A percentile compares a stretch with the other conserved stretches of the same genome.
phyloP scores from a whole-genome alignment of 2,888 invertebrate genomes.

The Nysson spinosus region DNA sequence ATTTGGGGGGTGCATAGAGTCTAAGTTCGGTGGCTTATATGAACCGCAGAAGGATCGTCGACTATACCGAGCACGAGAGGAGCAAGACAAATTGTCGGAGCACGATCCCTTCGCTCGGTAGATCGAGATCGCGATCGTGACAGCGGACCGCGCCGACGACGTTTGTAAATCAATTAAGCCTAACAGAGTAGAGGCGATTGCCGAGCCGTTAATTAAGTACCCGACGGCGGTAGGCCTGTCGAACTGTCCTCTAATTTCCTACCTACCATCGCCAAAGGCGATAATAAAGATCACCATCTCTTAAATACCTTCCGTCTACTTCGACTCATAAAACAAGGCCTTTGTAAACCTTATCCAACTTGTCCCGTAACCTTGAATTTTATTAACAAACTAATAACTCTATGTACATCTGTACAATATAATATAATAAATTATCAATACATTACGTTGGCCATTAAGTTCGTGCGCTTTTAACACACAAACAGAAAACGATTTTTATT shows the following conservation, averaged over 20 bases:
- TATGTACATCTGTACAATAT: no score
- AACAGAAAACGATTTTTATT: no score
- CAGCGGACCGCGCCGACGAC: constrained; percentile 40
- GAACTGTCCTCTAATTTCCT: constrained; percentile 61
- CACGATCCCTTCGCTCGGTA: constrained; percentile 52
- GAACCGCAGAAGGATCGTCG: constrained; percentile 20
- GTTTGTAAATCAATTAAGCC: constrained; percentile 67
- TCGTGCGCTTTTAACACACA: no score
- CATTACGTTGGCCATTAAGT: no score
- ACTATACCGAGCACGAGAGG: constrained; percentile 40
- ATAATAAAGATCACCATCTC: constrained; percentile 48
- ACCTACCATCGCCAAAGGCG: constrained; percentile 44
- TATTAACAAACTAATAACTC: no score
- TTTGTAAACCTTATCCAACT: no score
- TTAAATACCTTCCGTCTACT: constrained; percentile 30
- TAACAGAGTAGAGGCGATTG: constrained; percentile 39
- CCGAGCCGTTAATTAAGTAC: constrained; percentile 59
- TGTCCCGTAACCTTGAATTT: no score
- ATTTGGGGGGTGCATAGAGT: neutral
- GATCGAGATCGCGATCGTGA: constrained; percentile 62
- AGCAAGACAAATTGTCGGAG: constrained; percentile 61
- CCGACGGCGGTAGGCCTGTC: constrained; percentile 46
- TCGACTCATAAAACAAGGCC: no score
- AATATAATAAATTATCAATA: no score
- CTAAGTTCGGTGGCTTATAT: constrained; percentile 3